Percentiles rank a stretch among this genome's conserved stretches.
Conservation (phyloP, 2,888 invertebrate genomes). For the Harmothoe impar region DNA sequence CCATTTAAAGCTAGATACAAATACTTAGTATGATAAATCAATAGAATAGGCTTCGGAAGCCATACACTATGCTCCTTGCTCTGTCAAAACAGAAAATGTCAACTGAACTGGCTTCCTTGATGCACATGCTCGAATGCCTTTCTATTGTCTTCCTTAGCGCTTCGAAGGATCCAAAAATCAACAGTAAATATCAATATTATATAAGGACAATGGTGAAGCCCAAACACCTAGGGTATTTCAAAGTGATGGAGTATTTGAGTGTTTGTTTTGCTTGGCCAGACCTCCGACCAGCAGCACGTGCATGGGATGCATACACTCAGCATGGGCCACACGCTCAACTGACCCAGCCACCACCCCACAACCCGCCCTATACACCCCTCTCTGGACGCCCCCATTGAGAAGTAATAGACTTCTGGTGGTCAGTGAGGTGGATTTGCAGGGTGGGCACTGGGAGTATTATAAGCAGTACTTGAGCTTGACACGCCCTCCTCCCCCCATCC, state of each 20-base stretch:
- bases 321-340: background rate
- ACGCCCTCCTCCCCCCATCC: background rate
- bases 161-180: too few species aligned
- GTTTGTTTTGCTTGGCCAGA: slow-evolving; percentile 42
- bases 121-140: too few species aligned
- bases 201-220: background rate
- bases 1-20: too few species aligned
- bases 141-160: too few species aligned
- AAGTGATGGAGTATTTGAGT: background rate
- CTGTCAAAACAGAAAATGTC: too few species aligned
- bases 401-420: slow-evolving; percentile 11
- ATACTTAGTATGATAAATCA: too few species aligned
- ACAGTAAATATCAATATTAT: too few species aligned
- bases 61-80: too few species aligned
- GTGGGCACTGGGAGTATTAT: background rate
- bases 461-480: background rate
- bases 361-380: background rate
- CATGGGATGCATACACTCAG: background rate
- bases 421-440: background rate
- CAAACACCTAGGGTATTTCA: background rate
- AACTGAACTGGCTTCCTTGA: too few species aligned
- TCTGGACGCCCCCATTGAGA: background rate
- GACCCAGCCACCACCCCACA: background rate
- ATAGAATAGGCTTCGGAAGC: too few species aligned
- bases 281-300: slow-evolving; percentile 19